Conservation (phyloP, 2,888 invertebrate species). For the Leucophenga montana region DNA sequence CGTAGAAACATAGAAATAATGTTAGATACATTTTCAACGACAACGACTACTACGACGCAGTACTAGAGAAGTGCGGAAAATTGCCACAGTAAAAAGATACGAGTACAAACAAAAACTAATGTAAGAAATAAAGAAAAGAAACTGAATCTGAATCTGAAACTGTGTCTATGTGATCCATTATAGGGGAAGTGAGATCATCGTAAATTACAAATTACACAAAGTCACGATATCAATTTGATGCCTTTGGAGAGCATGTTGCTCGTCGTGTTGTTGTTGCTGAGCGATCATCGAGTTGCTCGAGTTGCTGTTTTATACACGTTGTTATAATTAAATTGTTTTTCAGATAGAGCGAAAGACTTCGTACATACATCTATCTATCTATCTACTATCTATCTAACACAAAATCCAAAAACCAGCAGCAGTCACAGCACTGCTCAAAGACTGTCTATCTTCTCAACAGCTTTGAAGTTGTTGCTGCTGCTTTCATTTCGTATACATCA, state of each 20-base stretch:
- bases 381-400: neutral
- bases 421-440: conserved; percentile 35
- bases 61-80: too few species aligned
- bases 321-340: conserved; percentile 67
- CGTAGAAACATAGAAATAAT: too few species aligned
- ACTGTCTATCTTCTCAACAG: neutral
- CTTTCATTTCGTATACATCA: neutral
- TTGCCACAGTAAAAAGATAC: neutral
- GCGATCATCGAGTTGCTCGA: conserved; percentile 41
- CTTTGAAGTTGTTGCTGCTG: conserved; percentile 2
- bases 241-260: conserved; percentile 20
- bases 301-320: conserved; percentile 53
- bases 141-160: conserved; percentile 35
- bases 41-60: neutral
- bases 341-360: conserved; percentile 1
- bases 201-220: conserved; percentile 68
- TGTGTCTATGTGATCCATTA: conserved; percentile 49
- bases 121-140: neutral
- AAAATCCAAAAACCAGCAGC: conserved; percentile 12
- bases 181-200: conserved; percentile 68
- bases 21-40: conserved; percentile 10
- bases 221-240: conserved; percentile 66
- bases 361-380: neutral
- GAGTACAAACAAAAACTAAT: neutral
- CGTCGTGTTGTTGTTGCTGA: conserved; percentile 44